Percentiles rank a stretch among this genome's conserved stretches.
phyloP scores from a whole-genome alignment of 64 coral and sea anemone genomes.

The Acropora tenuis region DNA sequence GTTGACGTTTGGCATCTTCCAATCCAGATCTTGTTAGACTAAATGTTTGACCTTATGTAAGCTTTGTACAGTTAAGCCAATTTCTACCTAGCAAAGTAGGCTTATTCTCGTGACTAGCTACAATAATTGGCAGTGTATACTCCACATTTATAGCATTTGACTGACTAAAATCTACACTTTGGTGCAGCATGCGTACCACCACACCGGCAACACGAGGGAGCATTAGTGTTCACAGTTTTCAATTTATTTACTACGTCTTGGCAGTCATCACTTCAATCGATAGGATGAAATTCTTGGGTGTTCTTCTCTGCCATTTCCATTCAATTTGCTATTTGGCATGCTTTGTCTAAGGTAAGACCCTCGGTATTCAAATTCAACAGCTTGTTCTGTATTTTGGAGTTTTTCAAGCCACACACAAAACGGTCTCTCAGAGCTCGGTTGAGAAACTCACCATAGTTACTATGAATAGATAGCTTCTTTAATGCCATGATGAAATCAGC shows the following conservation, averaged over 20 bases:
- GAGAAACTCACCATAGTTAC: neutral
- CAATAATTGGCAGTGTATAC: conserved; percentile 48
- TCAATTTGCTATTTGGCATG: neutral
- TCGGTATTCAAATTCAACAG: conserved; percentile 49
- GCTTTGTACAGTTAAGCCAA: conserved; percentile 51
- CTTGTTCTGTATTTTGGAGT: conserved; percentile 65
- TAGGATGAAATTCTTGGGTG: neutral
- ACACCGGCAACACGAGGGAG: conserved; percentile 50
- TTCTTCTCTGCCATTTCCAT: neutral
- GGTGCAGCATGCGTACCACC: conserved; percentile 47
- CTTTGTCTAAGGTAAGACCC: conserved; percentile 5
- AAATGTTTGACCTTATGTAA: conserved; percentile 60
- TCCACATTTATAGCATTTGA: conserved; percentile 64
- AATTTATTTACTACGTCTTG: conserved; percentile 47
- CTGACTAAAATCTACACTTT: conserved; percentile 52
- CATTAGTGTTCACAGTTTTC: conserved; percentile 43
- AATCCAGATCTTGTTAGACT: neutral
- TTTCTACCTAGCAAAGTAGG: conserved; percentile 59
- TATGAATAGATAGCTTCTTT: conserved; percentile 53
- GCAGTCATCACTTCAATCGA: conserved; percentile 3
- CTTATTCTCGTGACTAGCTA: conserved; percentile 49
- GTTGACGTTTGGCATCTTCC: neutral
- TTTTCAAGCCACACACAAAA: conserved; percentile 65
- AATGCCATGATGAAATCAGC: conserved; percentile 13
- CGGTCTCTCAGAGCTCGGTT: neutral